These are phyloP conservation scores for Erythrocercus mccallii DNA, from an alignment of 2,113 vertebrate species.

Conservation along the genomic window DNA sequence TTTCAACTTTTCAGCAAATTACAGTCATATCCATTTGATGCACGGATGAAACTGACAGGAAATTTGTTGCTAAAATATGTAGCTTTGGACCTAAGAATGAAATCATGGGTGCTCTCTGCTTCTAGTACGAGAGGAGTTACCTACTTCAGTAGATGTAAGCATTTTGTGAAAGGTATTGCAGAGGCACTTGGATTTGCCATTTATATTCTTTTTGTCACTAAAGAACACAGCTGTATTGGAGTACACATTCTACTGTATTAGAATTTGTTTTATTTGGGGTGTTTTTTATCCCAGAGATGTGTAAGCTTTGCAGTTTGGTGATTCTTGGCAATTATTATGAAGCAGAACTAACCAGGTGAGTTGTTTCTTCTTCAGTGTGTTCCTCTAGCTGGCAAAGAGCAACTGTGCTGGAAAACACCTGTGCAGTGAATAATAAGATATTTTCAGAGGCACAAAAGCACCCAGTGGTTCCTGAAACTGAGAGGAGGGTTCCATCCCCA, in stretches of 20 bases:
- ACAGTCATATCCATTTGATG: background rate
- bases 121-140: background rate
- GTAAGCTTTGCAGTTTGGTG: background rate
- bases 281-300: background rate
- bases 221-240: background rate
- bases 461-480: background rate
- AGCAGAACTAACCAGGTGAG: background rate
- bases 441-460: background rate
- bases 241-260: background rate
- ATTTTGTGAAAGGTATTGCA: background rate
- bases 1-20: background rate
- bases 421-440: background rate
- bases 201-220: background rate
- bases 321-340: background rate
- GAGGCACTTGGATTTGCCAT: background rate
- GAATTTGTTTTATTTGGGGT: background rate
- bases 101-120: background rate
- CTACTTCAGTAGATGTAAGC: background rate
- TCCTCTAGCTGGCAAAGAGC: background rate
- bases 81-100: background rate
- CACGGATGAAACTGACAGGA: background rate
- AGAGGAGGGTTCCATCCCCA: background rate
- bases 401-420: background rate
- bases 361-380: background rate
- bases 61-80: background rate